Evolutionary conservation across 2,113 vertebrate species (phyloP).

Genomic region (Scophthalmus maximus): DNA sequence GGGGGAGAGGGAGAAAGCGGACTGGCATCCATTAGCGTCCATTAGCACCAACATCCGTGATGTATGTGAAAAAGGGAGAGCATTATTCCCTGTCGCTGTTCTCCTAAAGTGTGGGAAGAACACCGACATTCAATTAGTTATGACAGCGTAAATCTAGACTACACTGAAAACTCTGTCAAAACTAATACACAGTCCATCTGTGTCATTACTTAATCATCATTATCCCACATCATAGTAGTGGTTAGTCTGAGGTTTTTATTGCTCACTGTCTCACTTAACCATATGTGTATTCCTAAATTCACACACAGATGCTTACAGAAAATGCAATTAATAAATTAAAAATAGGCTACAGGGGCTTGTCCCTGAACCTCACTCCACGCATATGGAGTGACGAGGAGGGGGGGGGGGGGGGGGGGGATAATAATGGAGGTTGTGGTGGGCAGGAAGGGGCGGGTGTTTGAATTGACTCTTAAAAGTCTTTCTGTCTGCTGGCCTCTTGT

Average conservation of each 20-base stretch:
- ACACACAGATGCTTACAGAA: neutral
- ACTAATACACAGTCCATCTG: slow-evolving; percentile 15
- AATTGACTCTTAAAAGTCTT: slow-evolving; percentile 33
- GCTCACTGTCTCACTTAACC: neutral
- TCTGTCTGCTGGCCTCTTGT: slow-evolving; percentile 56
- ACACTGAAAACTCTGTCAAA: slow-evolving; percentile 11
- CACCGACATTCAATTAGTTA: slow-evolving; percentile 11
- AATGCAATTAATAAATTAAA: slow-evolving; percentile 2
- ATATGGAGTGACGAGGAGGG: slow-evolving; percentile 3
- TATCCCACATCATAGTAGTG: neutral
- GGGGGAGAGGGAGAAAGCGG: neutral
- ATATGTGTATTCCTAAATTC: neutral
- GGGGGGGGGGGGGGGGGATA: slow-evolving; percentile 11
- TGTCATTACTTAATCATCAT: neutral
- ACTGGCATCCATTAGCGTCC: slow-evolving; percentile 47
- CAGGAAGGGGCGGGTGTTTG: slow-evolving; percentile 5
- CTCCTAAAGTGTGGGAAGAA: slow-evolving; percentile 16
- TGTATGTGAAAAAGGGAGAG: neutral
- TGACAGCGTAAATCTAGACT: slow-evolving; percentile 16
- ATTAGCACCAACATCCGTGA: slow-evolving; percentile 38
- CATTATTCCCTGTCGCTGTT: slow-evolving; percentile 34
- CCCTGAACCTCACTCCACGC: slow-evolving; percentile 6
- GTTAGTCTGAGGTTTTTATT: neutral
- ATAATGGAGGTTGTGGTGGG: neutral
- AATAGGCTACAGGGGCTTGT: neutral